A percentile compares a stretch with the other conserved stretches of the same genome.
Evolutionary conservation across 2,113 vertebrate genomes (phyloP).

Genomic region (Sebastes fasciatus): DNA sequence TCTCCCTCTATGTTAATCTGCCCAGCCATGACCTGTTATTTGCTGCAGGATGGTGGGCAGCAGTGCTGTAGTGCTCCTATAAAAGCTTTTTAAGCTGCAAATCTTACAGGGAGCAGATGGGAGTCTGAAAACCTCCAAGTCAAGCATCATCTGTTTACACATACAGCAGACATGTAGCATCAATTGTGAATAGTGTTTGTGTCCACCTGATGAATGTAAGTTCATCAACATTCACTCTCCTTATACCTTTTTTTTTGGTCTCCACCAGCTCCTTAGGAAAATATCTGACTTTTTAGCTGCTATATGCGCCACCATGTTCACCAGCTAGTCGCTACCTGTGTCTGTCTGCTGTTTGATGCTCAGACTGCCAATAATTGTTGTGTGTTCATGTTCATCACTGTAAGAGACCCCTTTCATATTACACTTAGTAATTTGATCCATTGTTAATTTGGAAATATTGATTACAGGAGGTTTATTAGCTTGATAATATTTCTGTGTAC

Average conservation of each 20-base stretch:
- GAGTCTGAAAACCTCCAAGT: conserved; percentile 40
- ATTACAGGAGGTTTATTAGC: background rate
- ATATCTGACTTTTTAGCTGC: no score
- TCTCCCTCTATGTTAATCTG: conserved; percentile 74
- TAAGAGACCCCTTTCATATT: no score
- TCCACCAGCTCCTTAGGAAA: background rate
- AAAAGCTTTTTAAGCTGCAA: conserved; percentile 68
- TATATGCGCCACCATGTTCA: background rate
- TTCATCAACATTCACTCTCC: background rate
- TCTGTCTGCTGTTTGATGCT: background rate
- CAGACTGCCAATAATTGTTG: background rate
- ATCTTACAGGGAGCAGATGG: conserved; percentile 70
- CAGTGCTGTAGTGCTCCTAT: conserved; percentile 21
- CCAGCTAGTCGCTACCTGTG: background rate
- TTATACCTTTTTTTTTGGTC: background rate
- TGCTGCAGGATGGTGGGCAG: conserved; percentile 52
- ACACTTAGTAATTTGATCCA: background rate
- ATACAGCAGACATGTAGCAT: background rate
- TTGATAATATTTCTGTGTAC: background rate
- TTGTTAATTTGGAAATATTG: background rate
- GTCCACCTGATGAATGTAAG: background rate
- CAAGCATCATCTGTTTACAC: background rate
- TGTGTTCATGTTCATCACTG: background rate
- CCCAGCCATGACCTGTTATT: conserved; percentile 67
- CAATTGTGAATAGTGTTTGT: background rate